A percentile compares a stretch with the other conserved stretches of the same genome.
Evolutionary conservation across 92 coral and sea anemone species (phyloP).

Genomic region (Plumapathes pennacea): DNA sequence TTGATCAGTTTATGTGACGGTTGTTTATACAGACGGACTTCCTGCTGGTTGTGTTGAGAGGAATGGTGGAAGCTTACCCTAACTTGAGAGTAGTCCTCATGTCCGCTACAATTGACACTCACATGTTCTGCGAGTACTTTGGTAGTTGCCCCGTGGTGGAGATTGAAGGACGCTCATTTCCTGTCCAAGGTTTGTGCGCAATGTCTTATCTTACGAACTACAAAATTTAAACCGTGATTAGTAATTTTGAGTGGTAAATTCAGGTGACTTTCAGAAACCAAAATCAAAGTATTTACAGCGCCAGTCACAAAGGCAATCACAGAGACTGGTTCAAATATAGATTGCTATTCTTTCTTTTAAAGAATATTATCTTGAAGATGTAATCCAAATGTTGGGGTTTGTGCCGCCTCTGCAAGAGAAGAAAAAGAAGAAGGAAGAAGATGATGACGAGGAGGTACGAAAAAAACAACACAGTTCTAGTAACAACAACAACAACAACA

Average conservation of each 20-base stretch:
- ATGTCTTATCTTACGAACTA: no score
- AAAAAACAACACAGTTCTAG: no score
- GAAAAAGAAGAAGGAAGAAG: constrained; percentile 86
- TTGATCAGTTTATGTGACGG: no score
- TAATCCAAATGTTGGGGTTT: constrained; percentile 90
- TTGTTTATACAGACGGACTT: constrained; percentile 96
- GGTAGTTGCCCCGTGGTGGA: constrained; percentile 94
- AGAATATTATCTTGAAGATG: constrained; percentile 98
- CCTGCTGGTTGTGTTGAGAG: constrained; percentile 86
- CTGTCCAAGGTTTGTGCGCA: constrained; percentile 99
- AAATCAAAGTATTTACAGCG: no score
- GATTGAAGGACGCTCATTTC: constrained; percentile 92
- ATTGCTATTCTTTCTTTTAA: neutral
- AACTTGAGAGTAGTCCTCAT: constrained; percentile 88
- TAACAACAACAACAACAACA: no score
- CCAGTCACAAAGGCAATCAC: no score
- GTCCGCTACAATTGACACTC: constrained; percentile 98
- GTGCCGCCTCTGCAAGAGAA: constrained; percentile 96
- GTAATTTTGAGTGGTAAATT: no score
- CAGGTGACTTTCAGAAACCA: neutral
- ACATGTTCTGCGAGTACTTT: constrained; percentile 94
- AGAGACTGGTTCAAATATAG: no score
- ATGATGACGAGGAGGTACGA: constrained; percentile 81
- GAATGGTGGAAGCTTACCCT: constrained; percentile 84
- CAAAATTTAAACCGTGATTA: no score